Percentiles rank a stretch among this genome's conserved stretches.
Evolutionary conservation across 2,888 invertebrate species (phyloP).

Genomic region (Aporophyla lueneburgensis): DNA sequence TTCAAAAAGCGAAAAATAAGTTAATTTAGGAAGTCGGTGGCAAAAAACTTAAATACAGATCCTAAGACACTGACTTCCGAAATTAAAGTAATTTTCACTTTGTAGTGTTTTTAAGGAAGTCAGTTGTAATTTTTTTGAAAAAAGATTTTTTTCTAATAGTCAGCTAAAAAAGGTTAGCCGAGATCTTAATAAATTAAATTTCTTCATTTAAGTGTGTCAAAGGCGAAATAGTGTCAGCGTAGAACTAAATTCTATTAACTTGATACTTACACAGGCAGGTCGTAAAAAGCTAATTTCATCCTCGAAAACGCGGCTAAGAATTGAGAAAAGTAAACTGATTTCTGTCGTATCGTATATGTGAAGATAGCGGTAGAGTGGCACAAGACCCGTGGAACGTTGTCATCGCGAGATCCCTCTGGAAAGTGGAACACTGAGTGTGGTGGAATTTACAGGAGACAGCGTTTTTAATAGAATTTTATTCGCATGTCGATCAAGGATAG

Average conservation of each 20-base stretch:
- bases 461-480: neutral
- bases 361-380: slow-evolving; percentile 63
- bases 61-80: no score
- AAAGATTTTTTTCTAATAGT: no score
- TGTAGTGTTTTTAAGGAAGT: no score
- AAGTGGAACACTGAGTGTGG: slow-evolving; percentile 67
- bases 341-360: slow-evolving; percentile 63
- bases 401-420: slow-evolving; percentile 70
- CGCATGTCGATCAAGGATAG: neutral
- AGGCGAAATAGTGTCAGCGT: neutral
- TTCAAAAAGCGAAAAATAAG: no score
- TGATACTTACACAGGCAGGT: neutral
- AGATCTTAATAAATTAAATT: neutral
- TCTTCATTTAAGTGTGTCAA: neutral
- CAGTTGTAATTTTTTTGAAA: no score
- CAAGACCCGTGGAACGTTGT: slow-evolving; percentile 70
- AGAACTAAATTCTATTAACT: neutral
- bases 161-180: neutral
- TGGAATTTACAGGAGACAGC: slow-evolving; percentile 5
- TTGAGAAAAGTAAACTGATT: slow-evolving; percentile 66
- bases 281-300: slow-evolving; percentile 55
- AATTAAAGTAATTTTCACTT: no score
- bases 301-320: slow-evolving; percentile 44
- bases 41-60: no score
- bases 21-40: no score